Evolutionary conservation across 2,113 vertebrate genomes (phyloP), one percentile per base, ranked within the genome.

Genomic region (Tachuris rubrigastra): DNA sequence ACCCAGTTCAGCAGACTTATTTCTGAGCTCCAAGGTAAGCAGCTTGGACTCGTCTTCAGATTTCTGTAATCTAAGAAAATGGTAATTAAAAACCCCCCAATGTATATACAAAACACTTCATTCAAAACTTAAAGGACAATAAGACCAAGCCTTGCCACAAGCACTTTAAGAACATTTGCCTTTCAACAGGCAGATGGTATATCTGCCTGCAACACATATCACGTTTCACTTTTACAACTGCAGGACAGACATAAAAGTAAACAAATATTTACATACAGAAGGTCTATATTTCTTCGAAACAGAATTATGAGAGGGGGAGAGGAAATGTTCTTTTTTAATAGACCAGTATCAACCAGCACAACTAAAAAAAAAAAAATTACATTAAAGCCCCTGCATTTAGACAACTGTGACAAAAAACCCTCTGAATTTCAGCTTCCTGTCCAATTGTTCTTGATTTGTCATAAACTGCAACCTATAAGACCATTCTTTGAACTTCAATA

Each of bases 1-100:
- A 98, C 98, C 98, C 75, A 98, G 76, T 94, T 98, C 96, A 88
- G 72, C 65, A 95, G 97, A 97, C 53, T 97, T 98, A 41, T 96
- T 97, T 55, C 93, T 95, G 80, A 97, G 94, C 72, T 98, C 95
- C 95, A 96, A 35, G 24, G 80, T 88, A 55, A 98, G 82, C 44
- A 77, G 89, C 94, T 97, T 97, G 71, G 93, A 85, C 7, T 97
- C 72, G 7, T 96, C 93, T 80, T 98, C 97, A 21, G 22, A 94
- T 87, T 97, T 95, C 94, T 92, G 85, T 66, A 74, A 83, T 59
- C 98, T 98, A 90, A 84, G 73, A 89, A 97, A 97, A 71, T 21
- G 9, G 24, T 47, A 75, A 96, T 85, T 89, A 68, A 69, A 84
- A 95, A 75, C 1, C 8, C 50, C 31, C 17, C 62, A 52, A 91